Evolutionary conservation across 2,797 vertebrate species (phyloP), one percentile per base, ranked within the genome.

Genomic region (Poliocrania exsul): DNA sequence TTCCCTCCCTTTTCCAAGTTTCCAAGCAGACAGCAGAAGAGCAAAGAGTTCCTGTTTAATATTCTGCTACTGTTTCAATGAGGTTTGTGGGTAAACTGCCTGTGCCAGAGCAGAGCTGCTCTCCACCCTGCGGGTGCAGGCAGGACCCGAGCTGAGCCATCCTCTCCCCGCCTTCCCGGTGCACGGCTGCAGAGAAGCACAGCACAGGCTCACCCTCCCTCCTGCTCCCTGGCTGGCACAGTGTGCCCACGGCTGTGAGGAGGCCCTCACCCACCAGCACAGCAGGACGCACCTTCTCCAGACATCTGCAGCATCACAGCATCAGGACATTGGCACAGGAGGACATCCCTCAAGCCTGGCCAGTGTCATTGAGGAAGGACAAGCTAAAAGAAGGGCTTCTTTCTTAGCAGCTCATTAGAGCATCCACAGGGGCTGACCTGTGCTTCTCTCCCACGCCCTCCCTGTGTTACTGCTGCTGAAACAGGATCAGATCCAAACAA

Each of bases 41-140:
- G 83, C 58, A 85, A 85, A 92, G 64, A 61, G 73, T 58, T 80
- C 37, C 90, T 94, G 78, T 92, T 96, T 96, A 95, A 90, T 87
- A 96, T 95, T 96, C 94, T 91, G 86, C 71, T 91, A 56, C 73
- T 75, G 86, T 83, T 81, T 88, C 93, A 92, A 6, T 86, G 77
- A 96, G 93, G 92, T 92, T 66, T 94, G 72, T 93, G 95, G 79
- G 78, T 83, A 92, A 92, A 96, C 57, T 13, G 49, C 57, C 62
- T 56, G 3, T 92, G 92, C 87, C 91, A 94, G 78, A 84, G 50
- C 72, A 78, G 81, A 91, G 75, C 56, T 51, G 92, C 40, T 87
- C 90, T 93, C 88, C 87, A 49, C 86, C 90, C 90, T 88, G 81
- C 12, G 38, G 58, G 69, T 11, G 20, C 87, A 79, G 83, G 60